Percentiles rank a stretch among this genome's conserved stretches.
These are phyloP conservation scores for Temnothorax nylanderi DNA, from an alignment of 1,140 invertebrate species.

Conservation along the genomic window DNA sequence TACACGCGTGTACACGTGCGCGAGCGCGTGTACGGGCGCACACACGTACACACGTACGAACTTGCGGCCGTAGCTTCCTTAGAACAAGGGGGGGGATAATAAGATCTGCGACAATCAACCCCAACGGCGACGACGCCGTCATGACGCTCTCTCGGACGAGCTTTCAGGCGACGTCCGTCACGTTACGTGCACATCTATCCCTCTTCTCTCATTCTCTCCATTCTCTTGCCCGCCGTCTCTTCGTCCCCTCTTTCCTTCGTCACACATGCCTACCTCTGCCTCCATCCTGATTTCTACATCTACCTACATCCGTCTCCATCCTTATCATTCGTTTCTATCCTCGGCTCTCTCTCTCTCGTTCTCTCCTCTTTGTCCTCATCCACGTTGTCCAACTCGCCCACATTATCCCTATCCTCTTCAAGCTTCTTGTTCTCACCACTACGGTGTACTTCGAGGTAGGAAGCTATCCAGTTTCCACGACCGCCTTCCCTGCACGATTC, in stretches of 20 bases:
- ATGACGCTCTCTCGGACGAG: constrained; percentile 78
- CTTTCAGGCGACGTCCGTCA: constrained; percentile 80
- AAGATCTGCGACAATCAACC: constrained; percentile 85
- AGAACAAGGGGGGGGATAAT: constrained; percentile 82
- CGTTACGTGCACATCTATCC: constrained; percentile 77
- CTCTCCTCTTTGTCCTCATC: not conserved
- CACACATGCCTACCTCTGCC: not conserved
- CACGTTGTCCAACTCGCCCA: not conserved
- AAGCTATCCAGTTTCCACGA: constrained; percentile 41
- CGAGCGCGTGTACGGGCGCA: constrained; percentile 32
- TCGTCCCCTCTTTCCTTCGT: constrained; percentile 47
- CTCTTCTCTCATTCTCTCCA: constrained; percentile 9
- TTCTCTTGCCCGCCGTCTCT: constrained; percentile 21
- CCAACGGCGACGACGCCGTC: constrained; percentile 73
- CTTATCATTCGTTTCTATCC: not conserved
- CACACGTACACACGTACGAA: constrained; percentile 34
- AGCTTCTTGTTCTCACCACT: constrained; percentile 41
- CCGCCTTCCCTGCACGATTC: constrained; percentile 43
- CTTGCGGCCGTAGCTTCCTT: constrained; percentile 69
- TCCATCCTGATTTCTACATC: constrained; percentile 17
- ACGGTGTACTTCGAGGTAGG: not conserved
- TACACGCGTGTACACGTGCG: constrained; percentile 43
- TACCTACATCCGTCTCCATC: not conserved
- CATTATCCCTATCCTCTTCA: not conserved
- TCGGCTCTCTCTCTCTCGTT: not conserved